These are phyloP conservation scores for Acropora yongei DNA, from an alignment of 64 coral and sea anemone species.

Conservation along the genomic window DNA sequence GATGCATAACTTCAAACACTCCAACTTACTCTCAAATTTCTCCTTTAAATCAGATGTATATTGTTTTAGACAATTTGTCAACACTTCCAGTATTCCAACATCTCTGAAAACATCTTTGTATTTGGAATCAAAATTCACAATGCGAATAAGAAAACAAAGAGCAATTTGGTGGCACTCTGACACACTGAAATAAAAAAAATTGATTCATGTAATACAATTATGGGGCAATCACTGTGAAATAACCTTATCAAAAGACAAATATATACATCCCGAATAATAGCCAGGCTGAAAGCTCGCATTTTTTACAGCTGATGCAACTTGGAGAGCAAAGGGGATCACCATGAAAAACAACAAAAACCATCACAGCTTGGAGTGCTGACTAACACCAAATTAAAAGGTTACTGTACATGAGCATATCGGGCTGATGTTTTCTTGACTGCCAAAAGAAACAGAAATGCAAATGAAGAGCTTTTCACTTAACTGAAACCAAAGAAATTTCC, in stretches of 20 bases:
- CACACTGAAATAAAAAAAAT: constrained; percentile 49
- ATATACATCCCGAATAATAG: too few relatives aligned
- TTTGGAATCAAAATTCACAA: constrained; percentile 87
- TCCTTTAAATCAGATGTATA: constrained; percentile 74
- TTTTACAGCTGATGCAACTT: not conserved
- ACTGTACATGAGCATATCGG: too few relatives aligned
- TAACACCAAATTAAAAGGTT: too few relatives aligned
- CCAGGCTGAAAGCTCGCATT: too few relatives aligned
- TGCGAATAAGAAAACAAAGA: constrained; percentile 86
- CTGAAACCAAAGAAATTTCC: too few relatives aligned
- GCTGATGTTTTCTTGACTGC: too few relatives aligned
- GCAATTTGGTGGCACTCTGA: constrained; percentile 83
- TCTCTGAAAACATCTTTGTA: constrained; percentile 97
- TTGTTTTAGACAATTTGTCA: constrained; percentile 88
- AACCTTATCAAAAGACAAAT: not conserved
- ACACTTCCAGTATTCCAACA: constrained; percentile 89
- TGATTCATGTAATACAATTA: not conserved
- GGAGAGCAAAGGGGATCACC: not conserved
- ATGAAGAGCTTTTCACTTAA: too few relatives aligned
- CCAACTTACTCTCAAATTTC: constrained; percentile 52
- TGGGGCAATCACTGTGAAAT: not conserved
- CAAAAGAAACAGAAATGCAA: too few relatives aligned
- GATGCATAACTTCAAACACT: too few relatives aligned
- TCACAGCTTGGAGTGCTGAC: too few relatives aligned
- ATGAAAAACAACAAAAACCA: not conserved